Evolutionary conservation across 2,113 vertebrate species (phyloP).

Genomic region (Notarius lentiginosus): DNA sequence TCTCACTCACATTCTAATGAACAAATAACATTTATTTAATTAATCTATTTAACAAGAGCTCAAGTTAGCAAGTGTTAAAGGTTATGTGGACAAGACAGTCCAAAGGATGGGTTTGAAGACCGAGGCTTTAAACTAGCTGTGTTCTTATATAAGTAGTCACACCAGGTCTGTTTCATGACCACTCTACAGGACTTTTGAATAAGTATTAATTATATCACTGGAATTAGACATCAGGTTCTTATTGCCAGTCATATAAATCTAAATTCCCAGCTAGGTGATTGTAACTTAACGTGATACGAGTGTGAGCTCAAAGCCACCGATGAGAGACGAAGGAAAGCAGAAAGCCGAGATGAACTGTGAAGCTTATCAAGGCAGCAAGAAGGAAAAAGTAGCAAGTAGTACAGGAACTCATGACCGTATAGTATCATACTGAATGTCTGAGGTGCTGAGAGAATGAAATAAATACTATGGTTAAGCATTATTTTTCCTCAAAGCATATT

Average conservation of each 20-base stretch:
- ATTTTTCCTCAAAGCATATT: constrained; percentile 1
- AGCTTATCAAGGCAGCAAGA: constrained; percentile 22
- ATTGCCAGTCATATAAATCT: background rate
- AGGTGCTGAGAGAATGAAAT: constrained; percentile 28
- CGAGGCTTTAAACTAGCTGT: constrained; percentile 3
- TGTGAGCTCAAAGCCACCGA: constrained; percentile 20
- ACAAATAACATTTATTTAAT: constrained; percentile 60
- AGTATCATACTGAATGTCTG: constrained; percentile 2
- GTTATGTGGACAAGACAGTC: constrained; percentile 11
- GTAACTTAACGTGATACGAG: constrained; percentile 22
- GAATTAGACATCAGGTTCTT: constrained; percentile 11
- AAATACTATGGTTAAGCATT: constrained; percentile 13
- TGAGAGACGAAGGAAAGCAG: background rate
- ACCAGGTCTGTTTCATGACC: constrained; percentile 1
- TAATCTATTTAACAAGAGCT: constrained; percentile 41
- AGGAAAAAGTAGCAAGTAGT: constrained; percentile 32
- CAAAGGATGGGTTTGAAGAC: constrained; percentile 8
- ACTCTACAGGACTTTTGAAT: background rate
- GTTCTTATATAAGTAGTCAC: background rate
- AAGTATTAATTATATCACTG: constrained; percentile 17
- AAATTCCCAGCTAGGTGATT: constrained; percentile 1
- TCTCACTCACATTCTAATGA: constrained; percentile 61
- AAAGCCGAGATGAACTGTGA: constrained; percentile 17
- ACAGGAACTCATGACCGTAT: constrained; percentile 1
- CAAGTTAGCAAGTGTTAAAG: constrained; percentile 30